Conservation (phyloP, 2,113 vertebrate genomes). For the Lipotes vexillifer region DNA sequence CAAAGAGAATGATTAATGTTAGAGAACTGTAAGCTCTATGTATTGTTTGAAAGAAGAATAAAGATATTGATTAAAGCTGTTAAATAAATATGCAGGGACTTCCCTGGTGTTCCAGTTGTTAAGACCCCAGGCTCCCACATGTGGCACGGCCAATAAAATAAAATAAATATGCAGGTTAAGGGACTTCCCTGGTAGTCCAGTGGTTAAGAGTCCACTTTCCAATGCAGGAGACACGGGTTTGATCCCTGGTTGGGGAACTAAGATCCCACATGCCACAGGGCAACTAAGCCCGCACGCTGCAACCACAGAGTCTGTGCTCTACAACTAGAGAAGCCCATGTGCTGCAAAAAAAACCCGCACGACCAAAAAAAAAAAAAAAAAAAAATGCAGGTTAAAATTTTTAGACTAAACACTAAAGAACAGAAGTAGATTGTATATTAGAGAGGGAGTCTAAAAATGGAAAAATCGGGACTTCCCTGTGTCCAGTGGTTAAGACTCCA, state of each 20-base stretch:
- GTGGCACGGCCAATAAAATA: no score
- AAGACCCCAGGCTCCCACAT: neutral
- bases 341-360: neutral
- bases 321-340: neutral
- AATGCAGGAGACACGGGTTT: neutral
- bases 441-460: neutral
- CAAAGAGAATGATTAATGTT: neutral
- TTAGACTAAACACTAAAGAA: neutral
- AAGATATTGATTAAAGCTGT: neutral
- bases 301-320: neutral
- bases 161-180: neutral
- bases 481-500: neutral
- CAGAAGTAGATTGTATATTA: neutral
- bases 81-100: neutral
- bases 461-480: neutral
- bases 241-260: neutral
- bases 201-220: neutral
- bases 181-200: neutral
- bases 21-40: neutral
- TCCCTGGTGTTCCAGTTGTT: neutral
- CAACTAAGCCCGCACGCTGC: neutral
- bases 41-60: neutral
- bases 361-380: neutral
- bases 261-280: neutral
- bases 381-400: neutral